Evolutionary conservation across 2,113 vertebrate species (phyloP).

Genomic region (Myotis lucifugus): DNA sequence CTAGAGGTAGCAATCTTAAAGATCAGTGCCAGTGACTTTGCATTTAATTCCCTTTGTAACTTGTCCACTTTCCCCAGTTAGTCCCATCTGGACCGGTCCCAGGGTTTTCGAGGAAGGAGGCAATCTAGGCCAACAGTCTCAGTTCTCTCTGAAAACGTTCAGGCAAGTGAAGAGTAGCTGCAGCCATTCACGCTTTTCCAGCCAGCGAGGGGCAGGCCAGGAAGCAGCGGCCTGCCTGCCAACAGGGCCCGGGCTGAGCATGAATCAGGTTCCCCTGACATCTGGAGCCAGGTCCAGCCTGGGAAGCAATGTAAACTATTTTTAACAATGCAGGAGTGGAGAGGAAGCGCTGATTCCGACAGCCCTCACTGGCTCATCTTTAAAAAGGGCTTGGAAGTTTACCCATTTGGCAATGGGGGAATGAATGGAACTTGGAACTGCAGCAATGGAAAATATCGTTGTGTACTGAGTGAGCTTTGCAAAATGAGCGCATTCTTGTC

Average conservation of each 20-base stretch:
- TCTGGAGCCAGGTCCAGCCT: slow-evolving; percentile 73
- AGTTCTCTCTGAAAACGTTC: slow-evolving; percentile 56
- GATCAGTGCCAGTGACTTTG: not conserved
- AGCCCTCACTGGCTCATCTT: slow-evolving; percentile 73
- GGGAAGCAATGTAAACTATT: slow-evolving; percentile 76
- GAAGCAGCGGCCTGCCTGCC: slow-evolving; percentile 64
- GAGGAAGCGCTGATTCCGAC: slow-evolving; percentile 71
- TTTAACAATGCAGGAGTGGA: slow-evolving; percentile 75
- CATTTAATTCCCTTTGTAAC: slow-evolving; percentile 5
- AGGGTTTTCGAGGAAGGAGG: slow-evolving; percentile 76
- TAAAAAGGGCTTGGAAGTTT: slow-evolving; percentile 78
- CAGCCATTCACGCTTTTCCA: slow-evolving; percentile 73
- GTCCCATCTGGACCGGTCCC: slow-evolving; percentile 64
- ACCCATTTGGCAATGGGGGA: slow-evolving; percentile 67
- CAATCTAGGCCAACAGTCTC: slow-evolving; percentile 67
- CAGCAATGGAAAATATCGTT: slow-evolving; percentile 60
- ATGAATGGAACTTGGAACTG: slow-evolving; percentile 69
- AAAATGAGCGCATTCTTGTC: slow-evolving; percentile 57
- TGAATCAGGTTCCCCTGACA: slow-evolving; percentile 65
- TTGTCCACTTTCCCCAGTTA: slow-evolving; percentile 53
- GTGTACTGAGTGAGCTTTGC: slow-evolving; percentile 58
- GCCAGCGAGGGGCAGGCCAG: slow-evolving; percentile 51
- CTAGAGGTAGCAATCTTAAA: not conserved
- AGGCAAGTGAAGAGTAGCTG: slow-evolving; percentile 54
- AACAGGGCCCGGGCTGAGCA: slow-evolving; percentile 53